These are phyloP conservation scores for Lasioglossum baleicum DNA, from an alignment of 1,140 invertebrate species.

Conservation along the genomic window DNA sequence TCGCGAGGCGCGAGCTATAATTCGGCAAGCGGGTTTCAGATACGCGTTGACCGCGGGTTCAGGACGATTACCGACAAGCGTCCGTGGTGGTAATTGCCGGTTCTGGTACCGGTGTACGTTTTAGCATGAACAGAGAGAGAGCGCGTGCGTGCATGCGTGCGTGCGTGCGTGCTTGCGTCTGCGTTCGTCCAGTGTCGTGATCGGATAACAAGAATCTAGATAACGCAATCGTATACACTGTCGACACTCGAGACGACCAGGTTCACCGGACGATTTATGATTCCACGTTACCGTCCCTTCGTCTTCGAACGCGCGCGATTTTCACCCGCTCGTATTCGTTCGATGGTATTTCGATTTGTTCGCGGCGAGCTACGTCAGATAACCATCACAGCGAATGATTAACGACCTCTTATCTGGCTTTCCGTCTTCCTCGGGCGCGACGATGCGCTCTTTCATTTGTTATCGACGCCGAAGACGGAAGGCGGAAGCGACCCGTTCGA, in stretches of 20 bases:
- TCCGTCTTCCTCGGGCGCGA: neutral
- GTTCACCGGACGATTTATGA: constrained; percentile 16
- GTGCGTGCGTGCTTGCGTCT: neutral
- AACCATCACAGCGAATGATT: constrained; percentile 40
- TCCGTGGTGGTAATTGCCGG: constrained; percentile 62
- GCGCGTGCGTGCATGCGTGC: neutral
- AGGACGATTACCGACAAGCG: constrained; percentile 61
- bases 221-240: constrained; percentile 48
- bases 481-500: neutral
- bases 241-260: constrained; percentile 44
- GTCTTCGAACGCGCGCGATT: neutral
- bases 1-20: too few relatives aligned
- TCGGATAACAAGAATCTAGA: constrained; percentile 66
- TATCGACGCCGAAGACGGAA: constrained; percentile 8
- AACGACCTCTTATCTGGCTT: constrained; percentile 35
- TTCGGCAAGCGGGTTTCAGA: too few relatives aligned
- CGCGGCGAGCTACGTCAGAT: constrained; percentile 32
- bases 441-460: constrained; percentile 19
- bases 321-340: neutral
- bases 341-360: constrained; percentile 33
- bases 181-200: constrained; percentile 35
- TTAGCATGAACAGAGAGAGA: constrained; percentile 35
- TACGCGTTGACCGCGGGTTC: neutral
- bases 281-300: too few relatives aligned
- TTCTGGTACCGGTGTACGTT: constrained; percentile 39